Evolutionary conservation across 2,113 vertebrate genomes (phyloP).

Genomic region (Notarius lentiginosus): DNA sequence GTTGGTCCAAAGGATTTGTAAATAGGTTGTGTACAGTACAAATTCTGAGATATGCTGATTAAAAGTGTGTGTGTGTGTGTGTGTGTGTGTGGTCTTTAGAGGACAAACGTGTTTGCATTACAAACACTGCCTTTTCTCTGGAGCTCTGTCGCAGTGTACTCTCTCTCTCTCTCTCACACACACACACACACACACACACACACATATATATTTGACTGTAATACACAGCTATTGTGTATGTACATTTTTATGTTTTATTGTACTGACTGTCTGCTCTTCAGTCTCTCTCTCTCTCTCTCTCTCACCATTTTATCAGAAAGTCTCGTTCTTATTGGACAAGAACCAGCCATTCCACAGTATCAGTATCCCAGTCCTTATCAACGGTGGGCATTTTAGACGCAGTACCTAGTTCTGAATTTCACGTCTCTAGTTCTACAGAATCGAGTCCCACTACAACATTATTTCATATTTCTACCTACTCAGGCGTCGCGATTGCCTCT

Average conservation of each 20-base stretch:
- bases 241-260: constrained; percentile 11
- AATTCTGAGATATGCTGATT: constrained; percentile 10
- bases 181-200: constrained; percentile 21
- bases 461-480: constrained; percentile 41
- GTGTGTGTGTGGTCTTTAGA: constrained; percentile 24
- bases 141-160: constrained; percentile 21
- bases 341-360: not conserved
- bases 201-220: not conserved
- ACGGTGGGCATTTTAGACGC: constrained; percentile 19
- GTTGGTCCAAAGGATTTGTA: constrained; percentile 51
- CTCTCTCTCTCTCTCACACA: no score
- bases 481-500: constrained; percentile 64
- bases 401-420: not conserved
- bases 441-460: not conserved
- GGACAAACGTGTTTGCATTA: constrained; percentile 44
- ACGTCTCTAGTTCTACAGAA: not conserved
- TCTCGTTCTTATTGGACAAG: constrained; percentile 23
- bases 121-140: constrained; percentile 49
- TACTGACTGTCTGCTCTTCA: constrained; percentile 1
- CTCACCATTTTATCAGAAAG: not conserved
- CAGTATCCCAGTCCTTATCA: constrained; percentile 4
- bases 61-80: not conserved
- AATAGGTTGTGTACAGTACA: constrained; percentile 50
- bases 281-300: not conserved
- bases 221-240: not conserved